Base-by-base conservation (phyloP, 2,888 invertebrate species). In the Lysandra coridon region DNA sequence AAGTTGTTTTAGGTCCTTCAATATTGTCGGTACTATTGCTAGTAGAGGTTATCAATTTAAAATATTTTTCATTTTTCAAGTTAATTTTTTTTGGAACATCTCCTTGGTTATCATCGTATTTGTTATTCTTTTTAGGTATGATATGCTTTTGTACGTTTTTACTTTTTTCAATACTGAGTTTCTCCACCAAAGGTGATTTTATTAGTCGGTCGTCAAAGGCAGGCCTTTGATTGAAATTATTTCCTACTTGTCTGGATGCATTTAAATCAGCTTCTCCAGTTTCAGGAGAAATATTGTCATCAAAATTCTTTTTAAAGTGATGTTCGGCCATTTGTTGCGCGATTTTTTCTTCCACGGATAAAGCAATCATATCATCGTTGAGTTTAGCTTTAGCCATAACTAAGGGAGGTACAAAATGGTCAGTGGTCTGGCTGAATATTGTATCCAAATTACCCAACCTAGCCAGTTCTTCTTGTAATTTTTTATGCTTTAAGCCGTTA, bases 311-410 rank as follows among this genome's bases (percentile, higher is more conserved):
- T 40, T 79, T 83, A 69, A 85, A 85, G 77, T 87, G 86, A 81
- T 90, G 87, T 84, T 91, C 91, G 80, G 91, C 90, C 60, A 92
- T 81, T 84, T 92, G 91, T 86, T 95, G 92, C 37, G 92, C 91
- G 86, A 93, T 89, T 88, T 95, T 91, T 89, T 93, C 92, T 89
- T 94, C 87, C 84, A 95, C 85, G 4, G 95, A 94, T 81, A 95
- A 85, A 75, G 94, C 93, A 49, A 90, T 94, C 95, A 95, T 94
- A 79, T 95, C 95, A 81, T 95, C 91, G 82, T 92, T 92, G 44
- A 94, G 87, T 87, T 91, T 95, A 78, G 95, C 91, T 83, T 94
- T 95, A 44, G 95, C 95, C 93, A 95, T 95, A 2, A 95, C 95
- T 49, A 95, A 83, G 4, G 95, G 95, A 4, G 95, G 95, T 44